Base-by-base conservation (phyloP, 2,888 invertebrate species). In the Nomada ruficornis region DNA sequence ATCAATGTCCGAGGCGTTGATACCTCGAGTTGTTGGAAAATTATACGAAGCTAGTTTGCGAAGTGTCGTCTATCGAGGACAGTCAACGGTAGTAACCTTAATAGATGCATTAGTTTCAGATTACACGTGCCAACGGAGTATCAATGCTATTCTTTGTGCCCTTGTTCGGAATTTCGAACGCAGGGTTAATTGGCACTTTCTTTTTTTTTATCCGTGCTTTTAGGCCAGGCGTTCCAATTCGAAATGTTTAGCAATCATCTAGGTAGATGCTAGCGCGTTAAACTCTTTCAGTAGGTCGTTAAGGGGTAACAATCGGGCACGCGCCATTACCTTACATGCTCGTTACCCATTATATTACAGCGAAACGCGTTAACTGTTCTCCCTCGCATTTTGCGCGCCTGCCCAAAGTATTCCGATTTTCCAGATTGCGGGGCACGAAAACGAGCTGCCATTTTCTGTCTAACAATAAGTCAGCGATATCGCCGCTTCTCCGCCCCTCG, bases 261-360 rank as follows among this genome's bases (percentile, higher is more conserved):
- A 18, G 15, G 59, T 18, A 18, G 29, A 59, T 36, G 7, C 59
- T 26, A 5, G 59, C 18, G 10, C 10, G 29, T 60, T 44, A 26
- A 36, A 42, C 63, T 23, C 1, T 2, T 36, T 36, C 36, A 36
- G 36, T 44, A 42, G 23, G 20, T 47, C 47, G 47, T 63, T 47
- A 63, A 59, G 18, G 26, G 47, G 67, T 44, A 55, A 67, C 23
- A 15, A 4, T 55, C 42, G 36, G 29, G 1, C 10, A 9, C 50
- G 64, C 10, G 2, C 18, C 64, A 18, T 65, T 65, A 65, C 50
- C 29, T 20, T 29, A 65, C 50, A 23, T n/a, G 52, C 50, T 29
- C 65, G 65, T 52, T 65, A 29, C 29, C 52, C 65, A n/a, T 65
- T 7, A 36, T 29, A 52, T 65, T 52, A 29, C 1, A 1, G 10